Conservation (phyloP, 1,140 invertebrate genomes). For the Eufriesea mexicana region DNA sequence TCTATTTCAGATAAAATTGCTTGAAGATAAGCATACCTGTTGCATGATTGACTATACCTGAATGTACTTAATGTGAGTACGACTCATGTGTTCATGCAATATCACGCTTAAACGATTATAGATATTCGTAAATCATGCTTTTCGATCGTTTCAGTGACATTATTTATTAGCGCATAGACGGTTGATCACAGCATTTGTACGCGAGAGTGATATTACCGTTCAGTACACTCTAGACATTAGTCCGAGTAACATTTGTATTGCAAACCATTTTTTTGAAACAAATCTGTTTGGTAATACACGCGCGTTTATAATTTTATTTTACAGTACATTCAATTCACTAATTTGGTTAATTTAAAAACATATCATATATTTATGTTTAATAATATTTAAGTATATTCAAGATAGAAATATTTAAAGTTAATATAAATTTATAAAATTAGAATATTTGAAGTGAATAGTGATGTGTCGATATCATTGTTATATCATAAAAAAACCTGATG, state of each 20-base stretch:
- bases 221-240: slow-evolving; percentile 25
- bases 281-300: background rate
- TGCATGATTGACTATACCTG: background rate
- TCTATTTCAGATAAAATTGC: slow-evolving; percentile 40
- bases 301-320: background rate
- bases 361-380: background rate
- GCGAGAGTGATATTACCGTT: slow-evolving; percentile 47
- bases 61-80: background rate
- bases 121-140: slow-evolving; percentile 38
- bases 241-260: background rate
- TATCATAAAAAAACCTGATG: background rate
- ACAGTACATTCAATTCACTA: background rate
- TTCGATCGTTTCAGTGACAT: slow-evolving; percentile 6
- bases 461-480: background rate
- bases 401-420: background rate
- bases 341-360: background rate
- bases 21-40: slow-evolving; percentile 25
- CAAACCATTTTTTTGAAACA: background rate
- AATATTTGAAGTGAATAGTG: background rate
- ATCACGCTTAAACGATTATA: slow-evolving; percentile 47
- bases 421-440: background rate
- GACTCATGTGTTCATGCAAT: slow-evolving; percentile 53
- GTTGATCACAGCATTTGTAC: slow-evolving; percentile 47
- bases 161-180: slow-evolving; percentile 51
- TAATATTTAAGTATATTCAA: background rate